Conservation (phyloP, 2,888 invertebrate genomes). For the Drosophila pegasa region DNA sequence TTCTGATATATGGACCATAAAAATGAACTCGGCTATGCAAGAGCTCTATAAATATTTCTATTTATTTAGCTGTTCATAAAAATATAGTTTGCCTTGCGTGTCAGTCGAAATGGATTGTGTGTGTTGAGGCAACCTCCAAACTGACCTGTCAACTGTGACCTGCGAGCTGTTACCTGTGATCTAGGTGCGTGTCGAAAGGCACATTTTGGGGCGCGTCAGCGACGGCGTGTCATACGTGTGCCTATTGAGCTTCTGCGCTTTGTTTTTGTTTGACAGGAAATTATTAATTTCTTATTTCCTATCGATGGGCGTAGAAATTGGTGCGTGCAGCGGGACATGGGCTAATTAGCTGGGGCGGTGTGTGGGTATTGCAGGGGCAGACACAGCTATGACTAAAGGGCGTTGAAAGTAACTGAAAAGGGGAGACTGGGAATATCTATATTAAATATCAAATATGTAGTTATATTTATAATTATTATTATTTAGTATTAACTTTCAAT, state of each 20-base stretch:
- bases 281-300: constrained; percentile 71
- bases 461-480: too few species aligned
- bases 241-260: constrained; percentile 66
- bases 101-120: neutral
- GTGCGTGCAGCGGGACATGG: neutral
- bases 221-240: constrained; percentile 49
- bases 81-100: constrained; percentile 34
- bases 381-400: constrained; percentile 4
- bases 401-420: neutral
- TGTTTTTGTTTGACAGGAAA: constrained; percentile 63
- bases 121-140: constrained; percentile 1
- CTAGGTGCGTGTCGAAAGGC: constrained; percentile 38
- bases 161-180: constrained; percentile 28
- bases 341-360: constrained; percentile 29
- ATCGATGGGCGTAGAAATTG: constrained; percentile 29
- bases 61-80: constrained; percentile 11
- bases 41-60: neutral
- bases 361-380: constrained; percentile 8
- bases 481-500: neutral
- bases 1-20: neutral
- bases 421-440: neutral
- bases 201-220: constrained; percentile 28
- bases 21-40: neutral
- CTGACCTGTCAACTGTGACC: constrained; percentile 8
- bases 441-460: neutral